Evolutionary conservation across 2,113 vertebrate genomes (phyloP), one percentile per base, ranked within the genome.

Genomic region (Acinonyx jubatus): DNA sequence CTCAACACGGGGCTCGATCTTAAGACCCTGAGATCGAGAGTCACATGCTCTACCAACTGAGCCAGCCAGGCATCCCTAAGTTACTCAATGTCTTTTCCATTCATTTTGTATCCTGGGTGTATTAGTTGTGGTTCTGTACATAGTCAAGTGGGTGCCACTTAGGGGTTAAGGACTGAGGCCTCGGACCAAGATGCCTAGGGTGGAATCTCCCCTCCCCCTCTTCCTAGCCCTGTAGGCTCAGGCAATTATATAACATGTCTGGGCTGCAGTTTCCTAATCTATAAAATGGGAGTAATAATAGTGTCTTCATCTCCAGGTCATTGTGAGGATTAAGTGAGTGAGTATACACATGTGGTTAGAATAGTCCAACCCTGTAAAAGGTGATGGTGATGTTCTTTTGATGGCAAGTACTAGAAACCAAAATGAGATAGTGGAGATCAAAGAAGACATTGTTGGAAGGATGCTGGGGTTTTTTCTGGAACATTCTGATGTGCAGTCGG

Each of bases 271-370:
- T 63, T 69, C 29, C 82, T 89, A 45, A 5, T 31, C 57, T 69
- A 2, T n/a, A 55, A 69, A 78, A 65, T 66, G 66, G 74, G 27
- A 7, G 2, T 18, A 11, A 29, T 8, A 19, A 18, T 52, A 38
- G 52, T n/a, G 6, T 63, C 57, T 71, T 4, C 21, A 9, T 41
- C 3, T 48, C 16, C 12, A 33, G 1, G 16, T 45, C 57, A 27
- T 38, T 13, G 8, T 45, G 57, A 93, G 13, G 41, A 10, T 50
- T 50, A 29, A 36, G 36, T 68, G n/a, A 36, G 73, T 15, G 23
- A 16, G 27, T 36, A 1, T 5, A 25, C 2, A 12, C 21, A 2
- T 0, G 0, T 33, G 36, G 13, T n/a, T 38, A n/a, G 41, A 61
- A 82, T 14, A 50, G 36, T 13, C 33, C 61, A 76, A 57, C n/a